Evolutionary conservation across 1,140 invertebrate species (phyloP).

Genomic region (Trichogramma pretiosum): DNA sequence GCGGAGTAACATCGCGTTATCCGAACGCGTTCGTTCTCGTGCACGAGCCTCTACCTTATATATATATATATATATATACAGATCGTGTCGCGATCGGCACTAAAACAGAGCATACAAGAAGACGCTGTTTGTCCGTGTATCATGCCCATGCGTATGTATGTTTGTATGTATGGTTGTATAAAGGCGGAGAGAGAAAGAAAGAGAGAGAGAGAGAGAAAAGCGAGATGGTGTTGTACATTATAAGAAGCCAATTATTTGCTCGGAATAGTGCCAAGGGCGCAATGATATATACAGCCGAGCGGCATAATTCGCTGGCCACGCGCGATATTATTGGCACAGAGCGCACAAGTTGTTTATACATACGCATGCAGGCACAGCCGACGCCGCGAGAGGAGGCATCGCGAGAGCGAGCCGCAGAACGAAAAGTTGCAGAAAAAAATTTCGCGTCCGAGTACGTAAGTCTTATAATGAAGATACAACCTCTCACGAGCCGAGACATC

Average conservation of each 20-base stretch:
- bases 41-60: no score
- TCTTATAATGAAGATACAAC: slow-evolving; percentile 46
- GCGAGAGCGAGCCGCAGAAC: neutral
- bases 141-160: no score
- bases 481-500: slow-evolving; percentile 42
- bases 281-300: slow-evolving; percentile 39
- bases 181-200: no score
- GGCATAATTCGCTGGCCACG: slow-evolving; percentile 33
- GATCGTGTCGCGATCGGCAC: no score
- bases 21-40: no score
- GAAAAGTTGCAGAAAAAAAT: neutral
- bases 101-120: no score
- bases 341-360: no score
- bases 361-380: neutral
- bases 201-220: slow-evolving; percentile 6
- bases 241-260: slow-evolving; percentile 39
- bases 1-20: no score
- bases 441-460: slow-evolving; percentile 34
- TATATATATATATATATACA: no score
- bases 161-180: neutral
- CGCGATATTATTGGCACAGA: slow-evolving; percentile 12
- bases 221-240: slow-evolving; percentile 26
- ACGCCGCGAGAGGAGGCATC: neutral
- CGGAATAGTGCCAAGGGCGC: slow-evolving; percentile 23
- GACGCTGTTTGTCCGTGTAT: no score